Percentiles rank a stretch among this genome's conserved stretches.
Evolutionary conservation across 2,797 vertebrate species (phyloP).

Genomic region (Cephalopachus bancanus): DNA sequence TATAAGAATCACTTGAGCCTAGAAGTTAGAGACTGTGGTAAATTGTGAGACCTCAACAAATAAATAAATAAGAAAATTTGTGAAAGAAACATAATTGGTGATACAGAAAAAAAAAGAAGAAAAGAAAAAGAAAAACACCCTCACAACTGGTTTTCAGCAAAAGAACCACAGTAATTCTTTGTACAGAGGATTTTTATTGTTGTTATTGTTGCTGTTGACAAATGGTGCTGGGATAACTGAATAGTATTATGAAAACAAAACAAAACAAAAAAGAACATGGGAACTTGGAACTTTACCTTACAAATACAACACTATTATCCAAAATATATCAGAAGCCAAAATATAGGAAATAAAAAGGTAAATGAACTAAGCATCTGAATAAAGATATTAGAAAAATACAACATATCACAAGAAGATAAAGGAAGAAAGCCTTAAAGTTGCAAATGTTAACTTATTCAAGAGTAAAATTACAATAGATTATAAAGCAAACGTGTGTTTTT

Average conservation of each 20-base stretch:
- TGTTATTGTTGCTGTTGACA: background rate
- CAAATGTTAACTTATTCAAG: background rate
- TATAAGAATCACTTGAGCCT: too few species aligned
- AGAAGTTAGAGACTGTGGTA: too few species aligned
- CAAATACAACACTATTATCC: background rate
- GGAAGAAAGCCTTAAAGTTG: background rate
- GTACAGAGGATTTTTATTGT: background rate
- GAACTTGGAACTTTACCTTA: background rate
- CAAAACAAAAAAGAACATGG: background rate
- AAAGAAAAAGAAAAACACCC: background rate
- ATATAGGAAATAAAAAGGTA: background rate
- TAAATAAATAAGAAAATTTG: too few species aligned
- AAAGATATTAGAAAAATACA: background rate
- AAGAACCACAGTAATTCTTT: background rate
- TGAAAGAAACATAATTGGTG: background rate
- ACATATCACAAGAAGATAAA: background rate
- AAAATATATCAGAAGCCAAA: background rate
- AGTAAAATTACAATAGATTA: background rate
- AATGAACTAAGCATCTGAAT: background rate
- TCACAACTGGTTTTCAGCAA: background rate
- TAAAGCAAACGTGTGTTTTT: background rate
- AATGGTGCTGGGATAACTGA: background rate
- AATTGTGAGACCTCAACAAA: too few species aligned
- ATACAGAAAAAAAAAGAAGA: background rate
- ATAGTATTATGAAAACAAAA: background rate